Percentiles rank a stretch among this genome's conserved stretches.
phyloP scores from a whole-genome alignment of 2,113 vertebrate species.

The Theropithecus gelada region DNA sequence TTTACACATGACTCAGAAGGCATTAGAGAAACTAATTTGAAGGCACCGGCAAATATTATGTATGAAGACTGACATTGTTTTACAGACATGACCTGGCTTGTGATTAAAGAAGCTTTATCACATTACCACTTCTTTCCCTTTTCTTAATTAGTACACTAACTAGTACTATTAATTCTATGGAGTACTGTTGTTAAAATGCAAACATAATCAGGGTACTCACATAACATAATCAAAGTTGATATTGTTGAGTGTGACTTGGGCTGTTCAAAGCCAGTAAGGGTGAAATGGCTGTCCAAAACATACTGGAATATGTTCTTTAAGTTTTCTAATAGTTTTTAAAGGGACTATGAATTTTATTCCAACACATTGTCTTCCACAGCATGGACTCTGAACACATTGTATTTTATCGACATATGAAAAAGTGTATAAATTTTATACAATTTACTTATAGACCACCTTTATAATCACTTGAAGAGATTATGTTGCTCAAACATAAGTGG shows the following conservation, averaged over 20 bases:
- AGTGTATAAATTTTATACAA: constrained; percentile 57
- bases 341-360: constrained; percentile 30
- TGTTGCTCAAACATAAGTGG: constrained; percentile 53
- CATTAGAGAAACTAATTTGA: background rate
- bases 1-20: background rate
- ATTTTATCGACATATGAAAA: constrained; percentile 40
- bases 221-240: constrained; percentile 53
- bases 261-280: constrained; percentile 39
- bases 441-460: constrained; percentile 64
- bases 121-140: constrained; percentile 51
- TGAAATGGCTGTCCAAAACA: background rate
- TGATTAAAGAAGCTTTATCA: constrained; percentile 76
- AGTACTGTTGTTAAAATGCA: constrained; percentile 52
- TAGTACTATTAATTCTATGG: constrained; percentile 50
- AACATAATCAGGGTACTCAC: constrained; percentile 36
- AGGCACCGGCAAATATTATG: constrained; percentile 46
- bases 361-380: constrained; percentile 48
- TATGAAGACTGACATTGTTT: constrained; percentile 55
- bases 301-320: background rate
- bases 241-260: constrained; percentile 36
- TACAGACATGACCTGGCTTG: constrained; percentile 51
- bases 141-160: constrained; percentile 51
- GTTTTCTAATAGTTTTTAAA: constrained; percentile 66
- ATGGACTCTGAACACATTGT: background rate
- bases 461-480: constrained; percentile 55